These are phyloP conservation scores for Andrena bicolor DNA, from an alignment of 2,888 invertebrate species.

Conservation along the genomic window DNA sequence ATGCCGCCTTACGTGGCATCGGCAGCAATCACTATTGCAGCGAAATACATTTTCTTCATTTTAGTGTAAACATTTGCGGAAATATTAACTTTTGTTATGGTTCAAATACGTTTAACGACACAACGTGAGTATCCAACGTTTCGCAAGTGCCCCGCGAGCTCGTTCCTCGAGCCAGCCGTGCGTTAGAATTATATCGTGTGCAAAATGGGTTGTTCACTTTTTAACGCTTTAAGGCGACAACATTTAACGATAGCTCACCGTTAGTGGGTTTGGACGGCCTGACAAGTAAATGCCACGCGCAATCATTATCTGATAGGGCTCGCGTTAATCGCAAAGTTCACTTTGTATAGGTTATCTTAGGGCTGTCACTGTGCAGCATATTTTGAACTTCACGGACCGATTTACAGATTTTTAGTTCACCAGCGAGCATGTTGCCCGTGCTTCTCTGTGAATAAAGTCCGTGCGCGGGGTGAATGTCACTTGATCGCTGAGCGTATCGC, in stretches of 20 bases:
- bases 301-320: conserved; percentile 4
- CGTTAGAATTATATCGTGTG: conserved; percentile 30
- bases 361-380: conserved; percentile 62
- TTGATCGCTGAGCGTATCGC: background rate
- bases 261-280: background rate
- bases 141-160: conserved; percentile 11
- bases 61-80: conserved; percentile 79
- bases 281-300: background rate
- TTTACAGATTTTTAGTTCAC: conserved; percentile 15
- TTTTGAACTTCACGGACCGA: conserved; percentile 40
- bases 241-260: conserved; percentile 31
- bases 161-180: background rate
- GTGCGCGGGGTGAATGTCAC: background rate
- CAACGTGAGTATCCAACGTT: conserved; percentile 75
- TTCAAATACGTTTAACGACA: conserved; percentile 74
- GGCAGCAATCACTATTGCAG: conserved; percentile 78
- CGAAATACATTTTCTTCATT: conserved; percentile 77
- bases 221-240: conserved; percentile 39
- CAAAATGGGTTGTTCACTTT: conserved; percentile 71
- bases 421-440: background rate
- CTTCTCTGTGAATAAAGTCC: background rate
- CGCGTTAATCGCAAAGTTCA: conserved; percentile 16
- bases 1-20: conserved; percentile 88
- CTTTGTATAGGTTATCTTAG: conserved; percentile 60
- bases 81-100: conserved; percentile 80